A percentile compares a stretch with the other conserved stretches of the same genome.
Evolutionary conservation across 2,888 invertebrate genomes (phyloP).

Genomic region (Coenonympha glycerion): DNA sequence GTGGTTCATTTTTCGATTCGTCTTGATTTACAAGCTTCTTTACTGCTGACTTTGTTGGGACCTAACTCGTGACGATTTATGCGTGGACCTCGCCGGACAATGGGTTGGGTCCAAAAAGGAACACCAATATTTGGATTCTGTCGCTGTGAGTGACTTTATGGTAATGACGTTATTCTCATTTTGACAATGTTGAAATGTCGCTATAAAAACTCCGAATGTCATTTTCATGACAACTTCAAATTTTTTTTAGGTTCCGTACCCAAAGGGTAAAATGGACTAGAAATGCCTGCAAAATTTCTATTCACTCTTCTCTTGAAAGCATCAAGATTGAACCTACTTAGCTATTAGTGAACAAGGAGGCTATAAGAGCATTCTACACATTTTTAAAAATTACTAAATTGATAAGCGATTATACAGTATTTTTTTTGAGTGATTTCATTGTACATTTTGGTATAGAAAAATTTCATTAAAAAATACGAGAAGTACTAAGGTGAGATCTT

Average conservation of each 20-base stretch:
- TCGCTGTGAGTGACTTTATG: constrained; percentile 32
- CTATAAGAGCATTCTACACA: too few species aligned
- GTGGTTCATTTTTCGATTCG: constrained; percentile 61
- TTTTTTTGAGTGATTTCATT: too few species aligned
- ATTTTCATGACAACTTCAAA: not conserved
- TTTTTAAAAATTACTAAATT: too few species aligned
- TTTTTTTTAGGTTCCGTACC: too few species aligned
- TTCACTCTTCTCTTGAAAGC: too few species aligned
- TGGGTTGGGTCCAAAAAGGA: constrained; percentile 36
- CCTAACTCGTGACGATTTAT: constrained; percentile 71
- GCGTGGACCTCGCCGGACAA: constrained; percentile 55
- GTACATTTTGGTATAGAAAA: too few species aligned
- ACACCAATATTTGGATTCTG: constrained; percentile 65
- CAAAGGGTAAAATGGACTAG: too few species aligned
- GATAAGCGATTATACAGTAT: too few species aligned
- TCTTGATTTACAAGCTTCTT: constrained; percentile 72
- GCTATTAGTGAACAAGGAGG: too few species aligned
- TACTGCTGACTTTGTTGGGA: constrained; percentile 70
- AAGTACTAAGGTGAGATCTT: not conserved
- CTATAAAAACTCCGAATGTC: not conserved
- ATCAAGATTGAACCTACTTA: too few species aligned
- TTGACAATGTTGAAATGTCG: constrained; percentile 9
- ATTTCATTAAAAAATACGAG: too few species aligned
- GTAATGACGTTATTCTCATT: constrained; percentile 32
- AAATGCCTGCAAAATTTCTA: too few species aligned